Conservation (phyloP, 2,113 vertebrate species). For the Holacanthus passer region DNA sequence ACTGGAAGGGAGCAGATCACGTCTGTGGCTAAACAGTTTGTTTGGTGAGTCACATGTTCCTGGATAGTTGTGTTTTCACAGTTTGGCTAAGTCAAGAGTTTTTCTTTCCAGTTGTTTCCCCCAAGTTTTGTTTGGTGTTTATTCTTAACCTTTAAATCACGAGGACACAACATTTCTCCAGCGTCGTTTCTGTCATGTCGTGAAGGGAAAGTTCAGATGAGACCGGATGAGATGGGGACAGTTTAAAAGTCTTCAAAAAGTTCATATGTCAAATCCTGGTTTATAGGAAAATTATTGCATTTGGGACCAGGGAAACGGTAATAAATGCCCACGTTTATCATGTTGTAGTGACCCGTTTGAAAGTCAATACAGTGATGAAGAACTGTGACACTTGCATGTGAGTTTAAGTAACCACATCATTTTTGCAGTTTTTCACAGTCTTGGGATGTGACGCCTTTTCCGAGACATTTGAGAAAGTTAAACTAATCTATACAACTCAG, state of each 20-base stretch:
- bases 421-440: not conserved
- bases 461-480: not conserved
- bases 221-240: conserved; percentile 10
- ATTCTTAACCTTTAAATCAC: conserved; percentile 49
- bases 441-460: not conserved
- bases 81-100: conserved; percentile 47
- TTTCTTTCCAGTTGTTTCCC: conserved; percentile 49
- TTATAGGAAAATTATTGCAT: conserved; percentile 8
- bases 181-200: conserved; percentile 1
- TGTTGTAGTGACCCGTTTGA: not conserved
- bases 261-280: not conserved
- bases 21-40: conserved; percentile 73
- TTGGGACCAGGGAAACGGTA: not conserved
- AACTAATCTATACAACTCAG: not conserved
- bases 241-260: conserved; percentile 9
- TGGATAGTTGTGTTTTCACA: conserved; percentile 64
- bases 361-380: not conserved
- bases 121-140: conserved; percentile 60
- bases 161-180: conserved; percentile 31
- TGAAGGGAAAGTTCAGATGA: not conserved
- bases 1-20: conserved; percentile 68
- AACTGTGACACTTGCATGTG: not conserved
- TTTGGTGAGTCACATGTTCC: conserved; percentile 79
- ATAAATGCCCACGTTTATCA: not conserved
- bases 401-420: not conserved